These are phyloP conservation scores for Thunnus maccoyii DNA, from an alignment of 2,113 vertebrate species.

Conservation along the genomic window DNA sequence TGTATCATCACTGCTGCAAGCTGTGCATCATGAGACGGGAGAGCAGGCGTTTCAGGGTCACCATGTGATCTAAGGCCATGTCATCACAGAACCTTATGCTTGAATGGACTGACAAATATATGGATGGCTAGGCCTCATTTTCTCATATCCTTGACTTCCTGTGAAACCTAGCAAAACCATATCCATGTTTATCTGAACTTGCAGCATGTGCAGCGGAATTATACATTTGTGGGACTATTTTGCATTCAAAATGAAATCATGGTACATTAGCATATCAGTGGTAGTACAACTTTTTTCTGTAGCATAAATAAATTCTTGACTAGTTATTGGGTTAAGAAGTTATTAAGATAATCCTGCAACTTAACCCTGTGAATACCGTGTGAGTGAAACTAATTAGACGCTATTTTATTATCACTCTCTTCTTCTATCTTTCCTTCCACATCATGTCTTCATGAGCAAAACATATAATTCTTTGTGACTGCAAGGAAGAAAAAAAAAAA, in stretches of 20 bases:
- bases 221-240: background rate
- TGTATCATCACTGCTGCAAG: background rate
- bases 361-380: background rate
- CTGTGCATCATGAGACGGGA: conserved; percentile 46
- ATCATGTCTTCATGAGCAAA: conserved; percentile 26
- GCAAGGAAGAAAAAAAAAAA: conserved; percentile 24
- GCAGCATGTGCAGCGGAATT: background rate
- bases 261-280: background rate
- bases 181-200: background rate
- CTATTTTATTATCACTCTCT: background rate
- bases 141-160: background rate
- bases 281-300: background rate
- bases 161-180: background rate
- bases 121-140: background rate
- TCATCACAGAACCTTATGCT: background rate
- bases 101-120: background rate
- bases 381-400: conserved; percentile 17
- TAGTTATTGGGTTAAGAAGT: no score
- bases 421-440: background rate
- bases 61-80: conserved; percentile 27
- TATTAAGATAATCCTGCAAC: background rate
- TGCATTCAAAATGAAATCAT: background rate
- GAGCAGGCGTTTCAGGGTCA: conserved; percentile 21
- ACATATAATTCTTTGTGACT: conserved; percentile 39
- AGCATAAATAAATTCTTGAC: background rate